Conservation (phyloP, 2,113 vertebrate species). For the Leiothrix lutea region DNA sequence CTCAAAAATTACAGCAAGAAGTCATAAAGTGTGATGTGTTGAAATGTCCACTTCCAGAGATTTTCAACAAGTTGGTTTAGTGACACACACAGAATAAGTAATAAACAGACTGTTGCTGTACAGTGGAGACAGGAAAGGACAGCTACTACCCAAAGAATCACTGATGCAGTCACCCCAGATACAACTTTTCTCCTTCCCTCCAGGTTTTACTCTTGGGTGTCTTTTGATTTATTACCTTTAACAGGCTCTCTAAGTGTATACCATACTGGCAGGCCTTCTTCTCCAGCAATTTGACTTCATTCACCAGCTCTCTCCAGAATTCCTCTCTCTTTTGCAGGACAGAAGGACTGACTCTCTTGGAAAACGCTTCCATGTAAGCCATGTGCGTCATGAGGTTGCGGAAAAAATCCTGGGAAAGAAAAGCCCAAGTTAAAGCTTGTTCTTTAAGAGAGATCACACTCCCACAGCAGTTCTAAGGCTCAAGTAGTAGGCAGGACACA, state of each 20-base stretch:
- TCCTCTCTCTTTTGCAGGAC: conserved; percentile 62
- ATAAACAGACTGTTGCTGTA: neutral
- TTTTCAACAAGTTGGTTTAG: neutral
- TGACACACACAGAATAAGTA: neutral
- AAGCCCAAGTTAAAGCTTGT: neutral
- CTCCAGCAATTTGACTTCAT: conserved; percentile 69
- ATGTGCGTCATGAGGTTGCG: conserved; percentile 71
- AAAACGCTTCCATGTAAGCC: conserved; percentile 68
- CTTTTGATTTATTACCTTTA: conserved; percentile 79
- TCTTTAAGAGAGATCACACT: neutral
- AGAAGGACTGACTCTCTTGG: conserved; percentile 62
- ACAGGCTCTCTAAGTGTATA: conserved; percentile 62
- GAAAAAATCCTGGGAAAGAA: conserved; percentile 79
- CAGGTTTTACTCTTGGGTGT: neutral
- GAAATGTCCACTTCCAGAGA: neutral
- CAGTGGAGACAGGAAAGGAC: neutral
- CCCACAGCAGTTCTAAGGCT: neutral
- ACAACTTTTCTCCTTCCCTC: neutral
- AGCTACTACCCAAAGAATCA: neutral
- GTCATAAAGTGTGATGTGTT: neutral
- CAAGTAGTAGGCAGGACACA: neutral
- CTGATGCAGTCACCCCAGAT: neutral
- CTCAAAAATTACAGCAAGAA: neutral
- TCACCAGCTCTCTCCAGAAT: conserved; percentile 63
- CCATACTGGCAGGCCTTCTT: conserved; percentile 69